These are phyloP conservation scores for Medauroidea extradentata DNA, from an alignment of 1,140 invertebrate genomes.

Conservation along the genomic window DNA sequence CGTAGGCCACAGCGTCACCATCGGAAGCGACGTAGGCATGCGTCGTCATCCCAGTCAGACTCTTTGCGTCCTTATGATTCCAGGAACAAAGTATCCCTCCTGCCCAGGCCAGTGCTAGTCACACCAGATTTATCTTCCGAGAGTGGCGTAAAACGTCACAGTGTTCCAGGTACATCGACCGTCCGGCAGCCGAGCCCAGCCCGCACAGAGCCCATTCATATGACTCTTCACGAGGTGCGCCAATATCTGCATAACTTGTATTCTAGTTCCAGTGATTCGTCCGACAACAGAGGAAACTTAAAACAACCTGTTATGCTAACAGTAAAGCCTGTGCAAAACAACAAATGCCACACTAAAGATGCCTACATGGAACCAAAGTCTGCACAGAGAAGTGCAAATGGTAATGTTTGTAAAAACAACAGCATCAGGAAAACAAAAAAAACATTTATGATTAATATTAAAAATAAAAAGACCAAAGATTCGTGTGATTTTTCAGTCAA, in stretches of 20 bases:
- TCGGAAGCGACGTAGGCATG: constrained; percentile 56
- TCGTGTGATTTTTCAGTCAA: constrained; percentile 28
- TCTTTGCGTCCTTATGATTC: neutral
- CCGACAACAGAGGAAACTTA: constrained; percentile 48
- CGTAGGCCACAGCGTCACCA: constrained; percentile 54
- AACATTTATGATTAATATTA: constrained; percentile 54
- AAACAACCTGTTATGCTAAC: constrained; percentile 20
- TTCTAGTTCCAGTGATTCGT: constrained; percentile 59
- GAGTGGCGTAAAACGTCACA: constrained; percentile 45
- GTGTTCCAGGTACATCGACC: constrained; percentile 40
- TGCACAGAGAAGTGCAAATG: constrained; percentile 1
- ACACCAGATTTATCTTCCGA: no score
- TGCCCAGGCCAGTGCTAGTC: no score
- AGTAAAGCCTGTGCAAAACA: constrained; percentile 1
- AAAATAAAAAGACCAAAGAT: constrained; percentile 63
- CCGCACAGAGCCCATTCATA: constrained; percentile 66
- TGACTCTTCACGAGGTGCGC: constrained; percentile 80
- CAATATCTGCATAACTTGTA: constrained; percentile 75
- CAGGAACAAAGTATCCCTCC: no score
- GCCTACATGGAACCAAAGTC: neutral
- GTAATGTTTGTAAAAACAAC: constrained; percentile 25
- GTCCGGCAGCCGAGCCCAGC: constrained; percentile 4
- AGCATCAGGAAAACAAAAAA: constrained; percentile 49
- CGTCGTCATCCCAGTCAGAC: constrained; percentile 12
- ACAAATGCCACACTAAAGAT: constrained; percentile 1